phyloP scores from a whole-genome alignment of 37 sponge, comb jelly and placozoan species.

The Hexactinellida sp. region DNA sequence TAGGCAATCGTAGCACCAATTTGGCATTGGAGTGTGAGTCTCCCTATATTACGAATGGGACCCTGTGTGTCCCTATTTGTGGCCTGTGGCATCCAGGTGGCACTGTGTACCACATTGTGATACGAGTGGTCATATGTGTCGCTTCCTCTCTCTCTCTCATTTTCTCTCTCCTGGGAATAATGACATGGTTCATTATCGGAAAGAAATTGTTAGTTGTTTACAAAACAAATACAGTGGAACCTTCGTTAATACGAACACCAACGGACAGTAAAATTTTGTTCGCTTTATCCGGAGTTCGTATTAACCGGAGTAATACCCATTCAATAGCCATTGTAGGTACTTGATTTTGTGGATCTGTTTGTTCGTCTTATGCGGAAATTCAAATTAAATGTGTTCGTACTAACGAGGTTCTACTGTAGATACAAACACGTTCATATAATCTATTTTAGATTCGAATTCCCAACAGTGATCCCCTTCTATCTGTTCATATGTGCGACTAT shows the following conservation, averaged over 20 bases:
- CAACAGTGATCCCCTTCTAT: background rate
- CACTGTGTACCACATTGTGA: background rate
- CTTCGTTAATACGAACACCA: too few species aligned
- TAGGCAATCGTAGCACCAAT: background rate
- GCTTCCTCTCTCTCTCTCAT: background rate
- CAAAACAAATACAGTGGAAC: too few species aligned
- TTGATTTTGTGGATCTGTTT: too few species aligned
- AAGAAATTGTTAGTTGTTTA: conserved; percentile 16
- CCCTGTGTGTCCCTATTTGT: background rate
- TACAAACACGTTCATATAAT: too few species aligned
- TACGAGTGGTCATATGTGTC: background rate
- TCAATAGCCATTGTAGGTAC: too few species aligned
- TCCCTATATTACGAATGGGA: background rate
- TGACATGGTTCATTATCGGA: background rate
- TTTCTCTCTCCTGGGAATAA: background rate
- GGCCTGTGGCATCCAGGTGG: background rate
- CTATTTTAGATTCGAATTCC: background rate
- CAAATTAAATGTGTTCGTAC: background rate
- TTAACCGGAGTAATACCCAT: too few species aligned
- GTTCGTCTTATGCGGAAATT: background rate
- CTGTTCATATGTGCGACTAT: background rate
- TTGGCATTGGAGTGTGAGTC: background rate
- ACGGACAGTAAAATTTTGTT: too few species aligned
- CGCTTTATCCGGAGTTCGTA: too few species aligned
- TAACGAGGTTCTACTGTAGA: too few species aligned